Evolutionary conservation across 2,888 invertebrate species (phyloP).

Genomic region (Dexiosoma caninum): DNA sequence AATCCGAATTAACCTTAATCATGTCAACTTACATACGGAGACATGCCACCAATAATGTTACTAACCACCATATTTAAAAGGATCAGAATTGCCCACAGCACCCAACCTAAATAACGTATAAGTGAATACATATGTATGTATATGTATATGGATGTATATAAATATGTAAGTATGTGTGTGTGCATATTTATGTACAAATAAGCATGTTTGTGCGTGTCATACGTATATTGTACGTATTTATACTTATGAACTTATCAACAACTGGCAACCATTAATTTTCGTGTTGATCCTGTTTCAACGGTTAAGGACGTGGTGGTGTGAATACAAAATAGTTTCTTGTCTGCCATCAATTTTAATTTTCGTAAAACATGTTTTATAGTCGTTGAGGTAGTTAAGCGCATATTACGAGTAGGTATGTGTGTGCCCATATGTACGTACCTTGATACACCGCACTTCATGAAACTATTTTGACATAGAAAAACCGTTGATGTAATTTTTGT

Average conservation of each 20-base stretch:
- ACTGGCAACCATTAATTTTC: constrained; percentile 22
- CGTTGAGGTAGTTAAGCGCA: no score
- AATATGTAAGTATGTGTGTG: no score
- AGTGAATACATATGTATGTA: no score
- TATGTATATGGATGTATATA: no score
- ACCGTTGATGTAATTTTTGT: no score
- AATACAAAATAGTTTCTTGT: constrained; percentile 34
- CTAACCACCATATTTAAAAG: neutral
- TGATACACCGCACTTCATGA: no score
- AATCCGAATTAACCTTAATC: neutral
- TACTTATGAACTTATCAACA: neutral
- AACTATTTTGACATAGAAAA: no score
- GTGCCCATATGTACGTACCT: no score
- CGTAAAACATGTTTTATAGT: no score
- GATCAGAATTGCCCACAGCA: neutral
- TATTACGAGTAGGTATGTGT: no score
- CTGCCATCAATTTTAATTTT: constrained; percentile 38
- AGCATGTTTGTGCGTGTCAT: neutral
- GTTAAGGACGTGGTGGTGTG: constrained; percentile 4
- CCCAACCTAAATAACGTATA: neutral
- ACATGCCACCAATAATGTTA: neutral
- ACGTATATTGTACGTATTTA: neutral
- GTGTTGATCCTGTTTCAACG: constrained; percentile 14
- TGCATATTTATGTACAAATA: no score
- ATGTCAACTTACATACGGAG: neutral